These are phyloP conservation scores for Ganaspis sp. DNA, from an alignment of 1,140 invertebrate species.

Conservation along the genomic window DNA sequence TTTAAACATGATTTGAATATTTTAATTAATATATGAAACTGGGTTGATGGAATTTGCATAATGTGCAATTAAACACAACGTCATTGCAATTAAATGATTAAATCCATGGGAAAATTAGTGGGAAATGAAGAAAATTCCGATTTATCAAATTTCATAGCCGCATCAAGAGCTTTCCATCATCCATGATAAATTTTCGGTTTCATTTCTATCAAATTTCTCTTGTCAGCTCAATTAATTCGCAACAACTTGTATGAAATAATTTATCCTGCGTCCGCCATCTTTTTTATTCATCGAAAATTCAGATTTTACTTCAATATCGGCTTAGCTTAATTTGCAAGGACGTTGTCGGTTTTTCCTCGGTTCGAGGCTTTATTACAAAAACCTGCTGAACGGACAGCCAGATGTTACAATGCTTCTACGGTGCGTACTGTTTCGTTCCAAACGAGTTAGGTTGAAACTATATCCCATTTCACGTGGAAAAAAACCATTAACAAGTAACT, in stretches of 20 bases:
- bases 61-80: not conserved
- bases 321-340: constrained; percentile 65
- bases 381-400: constrained; percentile 67
- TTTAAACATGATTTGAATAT: not conserved
- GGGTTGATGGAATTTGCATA: not conserved
- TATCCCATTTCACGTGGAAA: constrained; percentile 9
- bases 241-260: constrained; percentile 14
- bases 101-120: not conserved
- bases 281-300: constrained; percentile 60
- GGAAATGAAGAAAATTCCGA: constrained; percentile 12
- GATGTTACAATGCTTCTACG: constrained; percentile 60
- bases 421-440: constrained; percentile 26
- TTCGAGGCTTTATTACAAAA: constrained; percentile 73
- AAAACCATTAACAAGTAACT: constrained; percentile 11
- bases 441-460: constrained; percentile 17
- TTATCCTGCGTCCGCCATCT: constrained; percentile 23
- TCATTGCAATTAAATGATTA: constrained; percentile 6
- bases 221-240: constrained; percentile 21
- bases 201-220: not conserved
- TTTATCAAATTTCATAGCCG: constrained; percentile 13
- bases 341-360: constrained; percentile 65
- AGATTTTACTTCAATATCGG: constrained; percentile 68
- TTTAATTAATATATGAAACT: constrained; percentile 9
- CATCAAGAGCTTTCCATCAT: constrained; percentile 5
- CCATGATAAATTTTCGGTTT: not conserved